Base-by-base conservation (phyloP, 2,797 vertebrate species). In the Microctenopoma stevenorrisi region DNA sequence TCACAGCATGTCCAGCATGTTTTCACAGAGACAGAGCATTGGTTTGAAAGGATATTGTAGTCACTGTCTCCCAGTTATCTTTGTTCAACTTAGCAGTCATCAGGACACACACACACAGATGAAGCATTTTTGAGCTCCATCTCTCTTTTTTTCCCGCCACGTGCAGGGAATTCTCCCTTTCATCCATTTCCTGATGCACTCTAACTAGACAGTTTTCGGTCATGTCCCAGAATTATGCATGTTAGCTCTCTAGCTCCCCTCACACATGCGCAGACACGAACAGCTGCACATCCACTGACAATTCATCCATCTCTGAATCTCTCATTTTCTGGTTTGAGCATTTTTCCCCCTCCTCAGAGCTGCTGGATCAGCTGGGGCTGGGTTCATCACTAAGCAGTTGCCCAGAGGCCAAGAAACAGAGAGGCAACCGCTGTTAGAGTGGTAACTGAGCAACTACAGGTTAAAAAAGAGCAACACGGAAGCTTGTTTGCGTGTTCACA, bases 201-300 rank as follows among this genome's bases (percentile, higher is more conserved):
- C 79, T 86, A 93, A 92, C 87, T 82, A 91, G 91, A 92, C 91
- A 86, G 83, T 92, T 93, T 91, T 91, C 82, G 83, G 90, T 91
- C 85, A 86, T 69, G 88, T 91, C 86, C 83, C 83, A 85, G 84
- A 90, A 91, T 90, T 86, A 83, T 76, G 81, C 70, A 28, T 58
- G 79, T 81, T 63, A 65, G 79, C 76, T 78, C 64, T 86, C 74
- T 76, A 68, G 68, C 79, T 81, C 73, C 59, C 40, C 84, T 48
- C 58, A 33, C 58, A 18, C 84, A 37, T 33, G 5, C 40, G 47
- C 26, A 74, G 47, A 76, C 59, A 68, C 49, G n/a, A 84, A 83
- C 87, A 89, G 85, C 88, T 90, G 90, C 87, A 85, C 82, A 75
- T 88, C 70, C 64, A 15, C 86, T 87, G 90, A 92, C 89, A 89